A percentile compares a stretch with the other conserved stretches of the same genome.
phyloP scores from a whole-genome alignment of 1,140 invertebrate genomes.

The Brachionus plicatilis region DNA sequence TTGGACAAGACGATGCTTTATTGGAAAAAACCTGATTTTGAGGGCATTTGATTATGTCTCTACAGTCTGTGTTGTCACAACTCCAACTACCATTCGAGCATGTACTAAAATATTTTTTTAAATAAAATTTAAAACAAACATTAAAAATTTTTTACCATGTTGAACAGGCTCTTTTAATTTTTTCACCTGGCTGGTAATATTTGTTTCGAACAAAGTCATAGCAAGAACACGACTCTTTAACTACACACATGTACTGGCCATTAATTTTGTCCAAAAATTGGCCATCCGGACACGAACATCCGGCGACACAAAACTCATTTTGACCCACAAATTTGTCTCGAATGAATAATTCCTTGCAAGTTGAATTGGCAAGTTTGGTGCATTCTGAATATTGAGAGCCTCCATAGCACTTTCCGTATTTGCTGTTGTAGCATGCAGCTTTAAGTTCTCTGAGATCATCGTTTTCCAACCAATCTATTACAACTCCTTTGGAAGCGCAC shows the following conservation, averaged over 20 bases:
- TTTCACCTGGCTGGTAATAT: constrained; percentile 1
- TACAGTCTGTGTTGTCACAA: constrained; percentile 41
- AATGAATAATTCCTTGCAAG: not conserved
- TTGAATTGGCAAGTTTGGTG: not conserved
- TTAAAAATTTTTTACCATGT: constrained; percentile 38
- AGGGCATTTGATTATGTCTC: constrained; percentile 41
- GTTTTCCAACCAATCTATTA: constrained; percentile 70
- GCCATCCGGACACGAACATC: constrained; percentile 13
- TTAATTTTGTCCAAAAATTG: constrained; percentile 23
- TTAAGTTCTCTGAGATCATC: constrained; percentile 52
- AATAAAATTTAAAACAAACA: constrained; percentile 52
- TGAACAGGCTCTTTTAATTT: constrained; percentile 5
- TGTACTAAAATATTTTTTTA: not conserved
- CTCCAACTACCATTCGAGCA: constrained; percentile 42
- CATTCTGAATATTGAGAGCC: constrained; percentile 34
- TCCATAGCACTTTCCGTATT: constrained; percentile 34
- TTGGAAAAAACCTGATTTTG: constrained; percentile 39
- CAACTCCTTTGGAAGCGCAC: constrained; percentile 67
- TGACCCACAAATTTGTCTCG: not conserved
- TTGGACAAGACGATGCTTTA: constrained; percentile 34
- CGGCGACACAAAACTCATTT: constrained; percentile 23
- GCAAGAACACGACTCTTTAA: constrained; percentile 1
- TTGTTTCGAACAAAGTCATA: not conserved
- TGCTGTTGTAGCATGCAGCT: constrained; percentile 9
- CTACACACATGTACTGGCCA: constrained; percentile 1